A percentile compares a stretch with the other conserved stretches of the same genome.
phyloP scores from a whole-genome alignment of 2,113 vertebrate genomes.

The Cochlearius cochlearius region DNA sequence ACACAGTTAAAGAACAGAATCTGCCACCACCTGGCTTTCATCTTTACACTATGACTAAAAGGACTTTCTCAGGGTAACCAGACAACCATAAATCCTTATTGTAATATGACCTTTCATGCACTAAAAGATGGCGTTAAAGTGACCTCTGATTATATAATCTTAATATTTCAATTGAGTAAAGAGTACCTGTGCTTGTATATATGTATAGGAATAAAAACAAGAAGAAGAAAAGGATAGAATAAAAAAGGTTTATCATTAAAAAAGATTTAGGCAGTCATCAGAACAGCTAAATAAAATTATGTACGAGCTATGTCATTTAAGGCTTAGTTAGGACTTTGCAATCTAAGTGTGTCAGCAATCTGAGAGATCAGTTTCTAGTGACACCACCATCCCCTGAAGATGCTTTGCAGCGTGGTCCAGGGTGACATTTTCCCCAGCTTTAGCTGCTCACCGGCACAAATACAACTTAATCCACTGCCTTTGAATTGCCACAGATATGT shows the following conservation, averaged over 20 bases:
- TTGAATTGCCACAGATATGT: neutral
- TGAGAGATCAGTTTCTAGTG: neutral
- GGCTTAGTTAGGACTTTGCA: neutral
- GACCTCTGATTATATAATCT: neutral
- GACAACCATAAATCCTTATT: neutral
- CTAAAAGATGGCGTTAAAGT: neutral
- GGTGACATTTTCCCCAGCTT: neutral
- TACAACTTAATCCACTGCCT: neutral
- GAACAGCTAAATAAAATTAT: neutral
- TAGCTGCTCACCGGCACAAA: neutral
- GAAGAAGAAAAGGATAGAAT: neutral
- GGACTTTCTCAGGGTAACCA: neutral
- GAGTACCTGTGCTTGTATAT: neutral
- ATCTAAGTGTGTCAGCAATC: neutral
- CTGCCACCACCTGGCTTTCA: neutral
- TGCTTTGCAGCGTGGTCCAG: neutral
- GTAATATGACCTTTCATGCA: neutral
- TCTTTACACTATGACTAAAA: neutral
- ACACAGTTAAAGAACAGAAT: neutral
- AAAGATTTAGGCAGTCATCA: neutral
- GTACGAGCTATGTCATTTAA: neutral
- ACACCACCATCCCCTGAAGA: neutral
- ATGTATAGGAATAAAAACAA: neutral
- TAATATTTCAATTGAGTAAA: neutral
- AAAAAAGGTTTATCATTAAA: neutral